Evolutionary conservation across 2,113 vertebrate genomes (phyloP).

Genomic region (Nerophis lumbriciformis): DNA sequence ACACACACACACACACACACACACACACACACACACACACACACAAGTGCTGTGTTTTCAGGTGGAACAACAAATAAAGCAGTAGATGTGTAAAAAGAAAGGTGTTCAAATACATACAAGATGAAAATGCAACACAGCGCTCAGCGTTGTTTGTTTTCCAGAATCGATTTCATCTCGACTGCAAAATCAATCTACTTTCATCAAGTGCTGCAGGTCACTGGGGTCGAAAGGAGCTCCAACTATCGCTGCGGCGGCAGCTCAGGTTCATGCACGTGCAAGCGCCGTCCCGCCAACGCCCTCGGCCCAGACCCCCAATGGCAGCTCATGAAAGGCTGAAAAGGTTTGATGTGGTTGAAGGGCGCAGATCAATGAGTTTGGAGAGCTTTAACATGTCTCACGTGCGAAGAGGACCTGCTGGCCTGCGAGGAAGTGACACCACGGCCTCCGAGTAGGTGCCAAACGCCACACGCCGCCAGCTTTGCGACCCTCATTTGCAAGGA

Average conservation of each 20-base stretch:
- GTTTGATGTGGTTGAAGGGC: slow-evolving; percentile 56
- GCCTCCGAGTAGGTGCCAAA: slow-evolving; percentile 53
- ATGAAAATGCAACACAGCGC: slow-evolving; percentile 25
- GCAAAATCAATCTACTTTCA: slow-evolving; percentile 68
- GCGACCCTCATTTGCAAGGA: slow-evolving; percentile 33
- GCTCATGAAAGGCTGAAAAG: slow-evolving; percentile 56
- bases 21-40: not conserved
- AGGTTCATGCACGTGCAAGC: slow-evolving; percentile 30
- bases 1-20: not conserved
- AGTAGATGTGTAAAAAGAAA: not conserved
- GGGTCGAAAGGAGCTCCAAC: slow-evolving; percentile 22
- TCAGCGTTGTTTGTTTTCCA: slow-evolving; percentile 31
- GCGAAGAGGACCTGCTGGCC: slow-evolving; percentile 41
- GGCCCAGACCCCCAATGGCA: not conserved
- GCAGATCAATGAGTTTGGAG: slow-evolving; percentile 59
- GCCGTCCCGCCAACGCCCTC: not conserved
- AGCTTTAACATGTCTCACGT: slow-evolving; percentile 43
- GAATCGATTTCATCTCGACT: slow-evolving; percentile 45
- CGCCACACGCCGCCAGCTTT: slow-evolving; percentile 36
- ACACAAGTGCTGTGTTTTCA: not conserved
- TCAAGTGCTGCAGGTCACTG: slow-evolving; percentile 60
- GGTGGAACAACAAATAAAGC: no score
- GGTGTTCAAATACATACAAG: slow-evolving; percentile 28
- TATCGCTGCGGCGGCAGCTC: slow-evolving; percentile 22
- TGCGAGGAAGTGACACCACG: slow-evolving; percentile 40